Evolutionary conservation across 2,797 vertebrate species (phyloP), one percentile per base, ranked within the genome.

Genomic region (Hapalemur alaotrensis): DNA sequence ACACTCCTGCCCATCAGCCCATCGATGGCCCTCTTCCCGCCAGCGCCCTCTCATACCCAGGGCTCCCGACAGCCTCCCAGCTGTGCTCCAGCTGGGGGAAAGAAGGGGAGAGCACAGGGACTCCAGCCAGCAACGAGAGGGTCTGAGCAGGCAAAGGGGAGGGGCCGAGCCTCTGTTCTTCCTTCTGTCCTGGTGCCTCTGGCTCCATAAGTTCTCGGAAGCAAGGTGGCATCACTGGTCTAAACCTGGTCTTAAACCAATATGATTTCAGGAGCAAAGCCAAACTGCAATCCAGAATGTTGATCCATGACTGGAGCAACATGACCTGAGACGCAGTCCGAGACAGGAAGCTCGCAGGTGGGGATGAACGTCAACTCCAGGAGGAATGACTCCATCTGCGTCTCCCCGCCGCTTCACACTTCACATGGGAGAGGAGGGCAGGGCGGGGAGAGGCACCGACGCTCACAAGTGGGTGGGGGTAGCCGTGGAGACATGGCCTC

Each of bases 111-210:
- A 28, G 30, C n/a, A 2, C 48, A 2, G n/a, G 50, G 67, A 11
- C 59, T 14, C 32, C 20, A 18, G 17, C 12, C 8, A 0, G 28
- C 0, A 1, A 61, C 28, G 1, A 11, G 46, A n/a, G 18, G 25
- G 20, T 43, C 43, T 5, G 20, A 30, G 88, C 30, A 4, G 28
- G 11, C 46, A 5, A 7, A 10, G 32, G 73, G 52, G 18, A 23
- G n/a, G 67, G 35, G 2, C 13, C 30, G 0, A 14, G 38, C 32
- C 50, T 52, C 50, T 8, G 2, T 32, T 20, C 43, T 35, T 70
- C 61, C 69, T 28, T 11, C 50, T 54, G 4, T 20, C 52, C 87
- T 7, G 4, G 35, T 7, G 43, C 32, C 41, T 52, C 63, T 30
- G 41, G 83, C 28, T 76, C 63, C 57, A 2, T 1, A 20, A n/a